phyloP scores from a whole-genome alignment of 2,888 invertebrate species.

The Pammene aurita region DNA sequence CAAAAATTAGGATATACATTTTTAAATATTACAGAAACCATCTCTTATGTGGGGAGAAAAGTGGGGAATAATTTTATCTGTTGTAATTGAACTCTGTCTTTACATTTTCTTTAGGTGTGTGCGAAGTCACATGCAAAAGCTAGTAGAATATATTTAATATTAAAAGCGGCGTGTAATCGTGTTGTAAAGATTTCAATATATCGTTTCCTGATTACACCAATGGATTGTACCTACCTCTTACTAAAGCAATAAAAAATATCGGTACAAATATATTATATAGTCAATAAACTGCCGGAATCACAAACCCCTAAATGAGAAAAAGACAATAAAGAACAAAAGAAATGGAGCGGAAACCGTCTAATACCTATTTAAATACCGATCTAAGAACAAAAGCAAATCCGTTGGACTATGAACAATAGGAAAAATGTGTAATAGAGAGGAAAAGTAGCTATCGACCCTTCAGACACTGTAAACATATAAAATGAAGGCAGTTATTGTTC shows the following conservation, averaged over 20 bases:
- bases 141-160: too few relatives aligned
- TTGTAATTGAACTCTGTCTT: too few relatives aligned
- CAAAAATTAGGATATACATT: too few relatives aligned
- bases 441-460: slow-evolving; percentile 76
- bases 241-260: not conserved
- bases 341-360: slow-evolving; percentile 44
- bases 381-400: slow-evolving; percentile 53
- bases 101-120: too few relatives aligned
- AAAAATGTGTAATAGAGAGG: slow-evolving; percentile 68
- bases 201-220: too few relatives aligned
- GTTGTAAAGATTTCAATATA: too few relatives aligned
- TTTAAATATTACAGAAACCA: too few relatives aligned
- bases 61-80: too few relatives aligned
- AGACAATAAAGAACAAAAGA: slow-evolving; percentile 37
- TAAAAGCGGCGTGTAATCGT: too few relatives aligned
- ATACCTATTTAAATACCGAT: slow-evolving; percentile 44
- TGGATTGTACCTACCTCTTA: not conserved
- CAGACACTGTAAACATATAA: slow-evolving; percentile 80
- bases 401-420: slow-evolving; percentile 62
- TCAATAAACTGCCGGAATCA: slow-evolving; percentile 3
- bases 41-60: too few relatives aligned
- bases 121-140: too few relatives aligned
- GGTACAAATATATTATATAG: not conserved
- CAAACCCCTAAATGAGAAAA: slow-evolving; percentile 35
- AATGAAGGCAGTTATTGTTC: slow-evolving; percentile 80